Base-by-base conservation (phyloP, 2,113 vertebrate species). In the Osmerus eperlanus region DNA sequence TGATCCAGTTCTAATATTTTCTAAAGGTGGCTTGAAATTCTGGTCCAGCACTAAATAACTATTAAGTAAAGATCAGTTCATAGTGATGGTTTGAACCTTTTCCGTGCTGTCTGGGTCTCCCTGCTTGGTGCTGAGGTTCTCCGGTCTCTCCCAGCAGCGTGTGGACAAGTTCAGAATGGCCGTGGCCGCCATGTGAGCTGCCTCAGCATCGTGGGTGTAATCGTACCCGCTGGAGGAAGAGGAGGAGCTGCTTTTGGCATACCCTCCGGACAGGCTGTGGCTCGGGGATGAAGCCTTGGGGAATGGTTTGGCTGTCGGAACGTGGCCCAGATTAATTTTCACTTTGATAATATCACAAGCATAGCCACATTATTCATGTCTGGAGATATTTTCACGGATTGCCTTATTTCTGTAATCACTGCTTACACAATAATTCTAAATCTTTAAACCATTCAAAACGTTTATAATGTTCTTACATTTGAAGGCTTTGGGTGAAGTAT, bases 121-220 rank as follows among this genome's bases (percentile, higher is more conserved):
- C 51, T 94, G 91, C 85, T 95, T 96, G 51, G 92, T 93, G 86
- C 94, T 95, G 84, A 99, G 95, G 75, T 94, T 98, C 88, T 99
- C 96, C 0, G 97, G 97, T 90, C 94, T 95, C 75, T 99, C 97
- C 97, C 97, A 99, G 90, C 97, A 99, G 85, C 97, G 95, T 0
- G 97, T 99, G 81, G 97, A 99, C 83, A 99, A 94, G 89, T 99
- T 99, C 84, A 99, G 92, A 88, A 99, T 99, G 90, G 97, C 96
- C 0, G 97, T 99, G 68, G 97, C 97, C 0, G 96, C 97, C 96
- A 99, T 99, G 88, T 99, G 97, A 0, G 97, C 97, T 0, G 97
- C 97, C 90, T 99, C 97, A 0, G 96, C 97, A 0, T 99, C 97
- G 0, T 99, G 97, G 47, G 94, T 94, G 56, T 97, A 99, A 88